Base-by-base conservation (phyloP, 2,888 invertebrate species). In the Dryobota labecula region DNA sequence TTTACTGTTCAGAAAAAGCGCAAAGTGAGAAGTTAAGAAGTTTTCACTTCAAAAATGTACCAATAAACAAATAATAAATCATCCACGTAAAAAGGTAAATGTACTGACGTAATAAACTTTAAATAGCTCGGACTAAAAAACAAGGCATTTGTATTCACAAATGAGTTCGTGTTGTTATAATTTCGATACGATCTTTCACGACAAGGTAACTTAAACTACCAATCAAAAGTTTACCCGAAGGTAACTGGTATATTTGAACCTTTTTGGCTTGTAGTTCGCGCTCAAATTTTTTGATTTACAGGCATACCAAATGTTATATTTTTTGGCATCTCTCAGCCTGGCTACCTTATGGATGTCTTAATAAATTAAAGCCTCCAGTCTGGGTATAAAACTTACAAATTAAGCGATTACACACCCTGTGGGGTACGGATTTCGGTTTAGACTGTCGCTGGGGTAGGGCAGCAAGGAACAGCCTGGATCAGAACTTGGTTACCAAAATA, bases 121-220 rank as follows among this genome's bases (percentile, higher is more conserved):
- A 76, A 85, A 78, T 53, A 62, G 71, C 63, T 61, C 41, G 47
- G 33, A 67, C 56, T 61, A 80, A 76, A 70, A 84, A 81, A 84
- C 68, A 65, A 77, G 73, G 65, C 73, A 80, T 84, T 85, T 84
- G 61, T 79, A 72, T 68, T 84, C 79, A 84, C 80, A 84, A 86
- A 86, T 82, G 73, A 75, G 86, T 84, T 86, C 84, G 84, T 84
- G 84, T 86, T 78, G 84, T 85, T 86, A 79, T 82, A 82, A 79
- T 80, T 84, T 71, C 51, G 86, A 84, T 84, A 84, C 72, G 65
- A 84, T 84, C 84, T 86, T 80, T 77, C 76, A 84, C 84, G 76
- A 77, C 79, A 75, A 76, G 57, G 86, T 73, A 74, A 84, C 76
- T 71, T 73, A 69, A 76, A 73, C 79, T 75, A 76, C 82, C 72